Evolutionary conservation across 2,888 invertebrate genomes (phyloP).

Genomic region (Drosophila eohydei): DNA sequence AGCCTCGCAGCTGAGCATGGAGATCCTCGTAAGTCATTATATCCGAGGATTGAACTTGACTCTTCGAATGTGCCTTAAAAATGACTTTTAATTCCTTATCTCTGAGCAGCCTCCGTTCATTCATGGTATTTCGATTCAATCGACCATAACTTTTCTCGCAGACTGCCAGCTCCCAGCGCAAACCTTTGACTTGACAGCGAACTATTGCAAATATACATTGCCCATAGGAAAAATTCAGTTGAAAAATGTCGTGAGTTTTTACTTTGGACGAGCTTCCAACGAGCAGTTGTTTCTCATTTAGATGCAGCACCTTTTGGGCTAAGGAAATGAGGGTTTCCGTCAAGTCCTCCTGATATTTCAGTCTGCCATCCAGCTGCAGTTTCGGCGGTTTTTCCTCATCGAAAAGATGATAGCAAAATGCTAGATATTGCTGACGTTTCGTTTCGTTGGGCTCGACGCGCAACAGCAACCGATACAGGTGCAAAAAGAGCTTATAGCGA

Average conservation of each 20-base stretch:
- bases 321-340: constrained; percentile 19
- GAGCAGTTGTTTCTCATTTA: not conserved
- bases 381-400: not conserved
- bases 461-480: constrained; percentile 30
- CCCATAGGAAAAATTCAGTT: not conserved
- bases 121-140: not conserved
- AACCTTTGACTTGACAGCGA: not conserved
- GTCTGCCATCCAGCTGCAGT: not conserved
- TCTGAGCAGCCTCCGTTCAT: too few relatives aligned
- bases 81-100: not conserved
- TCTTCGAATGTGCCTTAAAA: not conserved
- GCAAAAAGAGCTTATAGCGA: constrained; percentile 29
- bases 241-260: not conserved
- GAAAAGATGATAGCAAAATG: constrained; percentile 30
- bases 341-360: constrained; percentile 2
- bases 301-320: not conserved
- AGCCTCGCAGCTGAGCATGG: not conserved
- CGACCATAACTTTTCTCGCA: not conserved
- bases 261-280: not conserved
- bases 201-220: too few relatives aligned
- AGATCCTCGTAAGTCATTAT: not conserved
- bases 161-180: not conserved
- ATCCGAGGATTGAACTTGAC: not conserved
- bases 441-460: constrained; percentile 15
- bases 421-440: constrained; percentile 11